Evolutionary conservation across 1,140 invertebrate species (phyloP), one percentile per base, ranked within the genome.

Genomic region (Pissodes strobi): DNA sequence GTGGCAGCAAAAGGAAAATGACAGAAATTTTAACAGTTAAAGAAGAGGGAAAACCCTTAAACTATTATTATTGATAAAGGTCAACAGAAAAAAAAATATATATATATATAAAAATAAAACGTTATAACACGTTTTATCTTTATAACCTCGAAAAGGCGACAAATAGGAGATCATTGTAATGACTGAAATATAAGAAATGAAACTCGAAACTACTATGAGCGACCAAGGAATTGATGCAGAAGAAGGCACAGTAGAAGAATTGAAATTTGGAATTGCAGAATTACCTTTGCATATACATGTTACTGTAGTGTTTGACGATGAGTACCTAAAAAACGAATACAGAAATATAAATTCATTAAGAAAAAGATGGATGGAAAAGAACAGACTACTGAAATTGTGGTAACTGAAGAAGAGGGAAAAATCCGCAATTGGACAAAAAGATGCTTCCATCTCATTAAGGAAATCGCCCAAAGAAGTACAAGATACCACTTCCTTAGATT

Each of bases 391-490:
- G 72, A 76, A 69, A 71, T 61, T 56, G 63, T 73, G 2, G 65
- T 53, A 13, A 17, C 15, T n/a, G 48, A 66, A 38, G 57, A 66
- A 48, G 52, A 38, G 1, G 58, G 49, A 13, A 60, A 66, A 61
- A 41, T 53, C 38, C 63, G 45, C 66, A 64, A 72, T 9, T 5
- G 4, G 9, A 3, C 9, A 3, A 27, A 9, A 27, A 5, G 25
- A 3, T 27, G 3, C 25, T 27, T 9, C 9, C 4, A 27, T 9
- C 9, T n/a, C n/a, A n/a, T 5, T 27, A 27, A 3, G 9, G 9
- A 9, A 27, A 27, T 27, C 9, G 9, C 75, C 79, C 64, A 77
- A 80, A 71, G 78, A 80, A 58, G 72, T 80, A 4, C 73, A 74
- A 4, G 38, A 64, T 30, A 64, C 9, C 15, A 56, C 51, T 34